phyloP scores from a whole-genome alignment of 2,113 vertebrate genomes.

The Gnathonemus longibarbis region DNA sequence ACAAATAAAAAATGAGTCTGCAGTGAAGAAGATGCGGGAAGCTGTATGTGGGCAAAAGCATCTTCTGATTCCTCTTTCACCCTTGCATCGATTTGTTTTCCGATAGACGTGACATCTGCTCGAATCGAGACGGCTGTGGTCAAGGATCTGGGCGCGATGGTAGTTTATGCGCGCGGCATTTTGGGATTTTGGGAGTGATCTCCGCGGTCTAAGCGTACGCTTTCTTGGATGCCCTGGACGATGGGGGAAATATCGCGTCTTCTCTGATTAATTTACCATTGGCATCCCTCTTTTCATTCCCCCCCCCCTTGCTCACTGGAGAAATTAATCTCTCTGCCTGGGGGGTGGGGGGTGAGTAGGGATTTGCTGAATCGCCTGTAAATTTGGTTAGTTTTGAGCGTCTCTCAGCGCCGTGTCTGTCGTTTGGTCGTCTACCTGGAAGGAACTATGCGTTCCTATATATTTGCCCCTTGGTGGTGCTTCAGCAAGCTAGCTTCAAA shows the following conservation, averaged over 20 bases:
- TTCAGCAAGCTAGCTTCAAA: background rate
- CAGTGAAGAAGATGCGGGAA: conserved; percentile 13
- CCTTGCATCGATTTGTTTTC: background rate
- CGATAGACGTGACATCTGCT: background rate
- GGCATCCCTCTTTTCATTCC: background rate
- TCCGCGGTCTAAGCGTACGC: background rate
- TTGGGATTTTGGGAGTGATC: background rate
- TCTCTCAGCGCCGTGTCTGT: background rate
- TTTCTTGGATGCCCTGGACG: background rate
- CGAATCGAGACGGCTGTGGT: background rate
- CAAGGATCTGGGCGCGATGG: background rate
- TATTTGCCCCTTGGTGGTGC: background rate
- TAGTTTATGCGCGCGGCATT: background rate
- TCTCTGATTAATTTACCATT: background rate
- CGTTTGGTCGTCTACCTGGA: background rate
- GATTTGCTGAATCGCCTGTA: conserved; percentile 10
- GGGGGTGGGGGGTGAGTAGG: background rate
- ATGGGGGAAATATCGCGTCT: background rate
- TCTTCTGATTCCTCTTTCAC: background rate
- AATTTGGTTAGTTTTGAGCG: background rate
- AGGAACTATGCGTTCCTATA: background rate
- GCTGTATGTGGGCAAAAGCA: conserved; percentile 9
- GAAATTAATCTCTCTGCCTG: conserved; percentile 1
- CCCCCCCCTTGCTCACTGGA: background rate
- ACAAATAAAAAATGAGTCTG: conserved; percentile 21